These are phyloP conservation scores for Zootermopsis nevadensis DNA, from an alignment of 2,888 invertebrate genomes.

Conservation along the genomic window DNA sequence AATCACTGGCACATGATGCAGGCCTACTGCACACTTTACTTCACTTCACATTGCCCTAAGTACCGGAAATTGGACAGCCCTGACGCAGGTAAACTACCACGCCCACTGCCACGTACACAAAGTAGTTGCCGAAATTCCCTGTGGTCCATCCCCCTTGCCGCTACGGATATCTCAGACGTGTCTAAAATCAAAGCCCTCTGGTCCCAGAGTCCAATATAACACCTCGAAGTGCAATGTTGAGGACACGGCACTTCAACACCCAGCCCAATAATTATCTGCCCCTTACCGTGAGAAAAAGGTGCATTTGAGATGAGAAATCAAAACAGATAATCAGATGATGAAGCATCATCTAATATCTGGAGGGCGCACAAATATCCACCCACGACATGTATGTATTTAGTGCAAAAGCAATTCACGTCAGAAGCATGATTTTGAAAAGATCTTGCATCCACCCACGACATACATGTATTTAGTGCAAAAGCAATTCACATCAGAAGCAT, in stretches of 20 bases:
- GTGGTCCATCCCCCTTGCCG: neutral
- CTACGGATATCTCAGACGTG: neutral
- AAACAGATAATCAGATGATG: neutral
- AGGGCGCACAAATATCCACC: neutral
- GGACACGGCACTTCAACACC: neutral
- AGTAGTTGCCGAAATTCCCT: slow-evolving; percentile 12
- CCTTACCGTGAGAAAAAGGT: neutral
- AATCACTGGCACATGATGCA: no score
- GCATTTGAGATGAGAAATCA: slow-evolving; percentile 1
- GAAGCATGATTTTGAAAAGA: neutral
- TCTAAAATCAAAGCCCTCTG: neutral
- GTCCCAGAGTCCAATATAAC: slow-evolving; percentile 21
- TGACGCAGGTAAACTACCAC: neutral
- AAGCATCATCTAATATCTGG: neutral
- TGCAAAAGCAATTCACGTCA: neutral
- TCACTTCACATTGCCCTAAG: neutral
- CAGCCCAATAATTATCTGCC: neutral
- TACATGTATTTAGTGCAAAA: neutral
- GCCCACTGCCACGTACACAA: neutral
- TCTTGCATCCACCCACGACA: neutral
- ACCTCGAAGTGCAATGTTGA: slow-evolving; percentile 17
- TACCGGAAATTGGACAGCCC: neutral
- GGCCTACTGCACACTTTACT: no score
- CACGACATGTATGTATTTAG: neutral
- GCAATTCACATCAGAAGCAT: neutral